Evolutionary conservation across 2,888 invertebrate species (phyloP), one percentile per base, ranked within the genome.

Genomic region (Drosophila nigricruria): DNA sequence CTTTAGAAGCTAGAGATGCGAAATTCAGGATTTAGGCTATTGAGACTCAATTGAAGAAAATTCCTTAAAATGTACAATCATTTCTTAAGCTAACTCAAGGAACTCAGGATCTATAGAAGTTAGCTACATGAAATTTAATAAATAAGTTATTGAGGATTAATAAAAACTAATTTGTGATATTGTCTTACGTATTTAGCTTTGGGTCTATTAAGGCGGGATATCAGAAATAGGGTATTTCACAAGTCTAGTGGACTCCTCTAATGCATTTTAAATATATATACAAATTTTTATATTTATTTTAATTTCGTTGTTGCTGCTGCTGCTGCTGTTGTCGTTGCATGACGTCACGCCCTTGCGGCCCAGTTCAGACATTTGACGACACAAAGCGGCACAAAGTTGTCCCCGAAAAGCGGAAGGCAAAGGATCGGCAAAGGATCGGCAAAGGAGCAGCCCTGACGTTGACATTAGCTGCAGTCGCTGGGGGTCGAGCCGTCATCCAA

Each of bases 321-420:
- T 40, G 56, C 49, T 36, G 53, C 59, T 70, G 60, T 25, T 47
- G 53, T 30, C 56, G 63, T 45, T 60, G 30, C 40, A 64, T 81
- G 81, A 82, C 81, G 81, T 81, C 81, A 81, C 59, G 71, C 73
- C 62, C 77, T 62, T 61, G 66, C 66, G 77, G 59, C 69, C 59
- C 72, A 72, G 72, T 38, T 59, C 45, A 62, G 71, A 71, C 80
- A 76, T 68, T 83, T 84, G 79, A 82, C 59, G 66, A 70, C 66
- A 70, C 71, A 83, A 81, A 82, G 71, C 73, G 64, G 66, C 70
- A 49, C 73, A 73, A 71, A 70, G 64, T 69, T 68, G 65, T 53
- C 63, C 65, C 56, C 61, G 54, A 60, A 72, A 65, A 63, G 63
- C 66, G 66, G 58, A 62, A 66, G 62, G 42, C 59, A 60, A 67